These are phyloP conservation scores for Tenebrio molitor DNA, from an alignment of 1,140 invertebrate species.

Conservation along the genomic window DNA sequence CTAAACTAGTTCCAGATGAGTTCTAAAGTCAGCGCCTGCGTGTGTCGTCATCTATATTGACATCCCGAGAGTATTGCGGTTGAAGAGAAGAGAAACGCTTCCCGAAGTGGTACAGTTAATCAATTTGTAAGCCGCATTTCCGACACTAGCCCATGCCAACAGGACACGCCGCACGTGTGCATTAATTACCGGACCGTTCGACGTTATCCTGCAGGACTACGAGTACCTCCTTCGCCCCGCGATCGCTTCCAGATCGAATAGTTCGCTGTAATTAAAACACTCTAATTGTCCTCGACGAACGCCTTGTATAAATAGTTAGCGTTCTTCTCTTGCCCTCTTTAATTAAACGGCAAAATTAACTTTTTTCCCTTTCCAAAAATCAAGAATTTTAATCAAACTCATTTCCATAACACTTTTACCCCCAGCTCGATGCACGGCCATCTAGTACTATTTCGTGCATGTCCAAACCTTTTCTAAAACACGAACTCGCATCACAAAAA, in stretches of 20 bases:
- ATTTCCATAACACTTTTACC: constrained; percentile 41
- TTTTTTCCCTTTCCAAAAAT: constrained; percentile 43
- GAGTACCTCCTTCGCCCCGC: constrained; percentile 12
- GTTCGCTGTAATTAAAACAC: constrained; percentile 43
- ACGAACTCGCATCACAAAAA: background rate
- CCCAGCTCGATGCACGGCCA: constrained; percentile 38
- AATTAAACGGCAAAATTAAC: constrained; percentile 45
- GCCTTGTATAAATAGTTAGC: constrained; percentile 43
- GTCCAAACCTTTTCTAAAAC: constrained; percentile 1
- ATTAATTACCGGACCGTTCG: constrained; percentile 40
- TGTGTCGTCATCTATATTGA: constrained; percentile 37
- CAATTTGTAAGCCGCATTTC: constrained; percentile 50
- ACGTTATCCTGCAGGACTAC: constrained; percentile 24
- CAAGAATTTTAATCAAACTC: constrained; percentile 41
- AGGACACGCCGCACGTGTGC: constrained; percentile 38
- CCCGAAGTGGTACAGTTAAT: constrained; percentile 49
- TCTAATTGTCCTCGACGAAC: constrained; percentile 33
- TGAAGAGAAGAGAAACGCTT: constrained; percentile 41
- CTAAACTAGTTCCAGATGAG: constrained; percentile 30
- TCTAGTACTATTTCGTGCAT: constrained; percentile 41
- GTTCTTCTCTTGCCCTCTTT: constrained; percentile 42
- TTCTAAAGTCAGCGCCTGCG: constrained; percentile 42
- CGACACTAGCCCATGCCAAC: constrained; percentile 35
- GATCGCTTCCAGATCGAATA: constrained; percentile 31
- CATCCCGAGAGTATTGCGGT: constrained; percentile 45